Percentiles rank a stretch among this genome's conserved stretches.
phyloP scores from a whole-genome alignment of 2,797 vertebrate species.

The Cyclura pinguis region DNA sequence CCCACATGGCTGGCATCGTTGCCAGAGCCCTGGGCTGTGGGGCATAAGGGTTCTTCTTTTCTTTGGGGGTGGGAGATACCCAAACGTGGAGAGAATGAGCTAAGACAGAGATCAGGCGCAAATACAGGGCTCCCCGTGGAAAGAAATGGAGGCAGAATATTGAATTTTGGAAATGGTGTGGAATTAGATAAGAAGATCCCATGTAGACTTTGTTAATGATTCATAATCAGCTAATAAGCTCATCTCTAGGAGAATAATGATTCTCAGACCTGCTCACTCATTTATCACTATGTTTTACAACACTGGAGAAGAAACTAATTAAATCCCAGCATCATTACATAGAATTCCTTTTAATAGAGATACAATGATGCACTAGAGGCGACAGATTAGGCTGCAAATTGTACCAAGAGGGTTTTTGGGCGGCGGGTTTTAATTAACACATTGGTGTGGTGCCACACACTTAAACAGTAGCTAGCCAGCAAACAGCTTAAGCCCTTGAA shows the following conservation, averaged over 20 bases:
- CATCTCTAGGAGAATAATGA: constrained; percentile 96
- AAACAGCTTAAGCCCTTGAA: constrained; percentile 75
- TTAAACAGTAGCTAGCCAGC: constrained; percentile 77
- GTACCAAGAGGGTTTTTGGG: constrained; percentile 87
- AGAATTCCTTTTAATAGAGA: constrained; percentile 99
- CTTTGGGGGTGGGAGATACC: constrained; percentile 31
- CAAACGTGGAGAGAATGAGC: constrained; percentile 49
- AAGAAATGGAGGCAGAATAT: constrained; percentile 78
- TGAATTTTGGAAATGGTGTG: constrained; percentile 84
- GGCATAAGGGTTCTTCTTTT: no score
- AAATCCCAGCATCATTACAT: constrained; percentile 99
- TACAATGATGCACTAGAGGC: constrained; percentile 97
- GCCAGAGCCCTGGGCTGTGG: no score
- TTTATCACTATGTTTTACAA: constrained; percentile 99
- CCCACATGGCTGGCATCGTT: no score
- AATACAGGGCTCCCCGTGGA: constrained; percentile 70
- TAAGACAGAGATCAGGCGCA: constrained; percentile 70
- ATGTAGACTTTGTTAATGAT: constrained; percentile 88
- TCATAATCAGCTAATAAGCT: constrained; percentile 95
- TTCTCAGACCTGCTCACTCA: constrained; percentile 95
- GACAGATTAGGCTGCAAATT: constrained; percentile 91
- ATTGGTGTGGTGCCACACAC: constrained; percentile 83
- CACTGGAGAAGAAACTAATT: constrained; percentile 98
- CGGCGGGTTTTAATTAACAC: constrained; percentile 93
- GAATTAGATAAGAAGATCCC: constrained; percentile 86